These are phyloP conservation scores for Coremacera marginata DNA, from an alignment of 2,888 invertebrate species.

Conservation along the genomic window DNA sequence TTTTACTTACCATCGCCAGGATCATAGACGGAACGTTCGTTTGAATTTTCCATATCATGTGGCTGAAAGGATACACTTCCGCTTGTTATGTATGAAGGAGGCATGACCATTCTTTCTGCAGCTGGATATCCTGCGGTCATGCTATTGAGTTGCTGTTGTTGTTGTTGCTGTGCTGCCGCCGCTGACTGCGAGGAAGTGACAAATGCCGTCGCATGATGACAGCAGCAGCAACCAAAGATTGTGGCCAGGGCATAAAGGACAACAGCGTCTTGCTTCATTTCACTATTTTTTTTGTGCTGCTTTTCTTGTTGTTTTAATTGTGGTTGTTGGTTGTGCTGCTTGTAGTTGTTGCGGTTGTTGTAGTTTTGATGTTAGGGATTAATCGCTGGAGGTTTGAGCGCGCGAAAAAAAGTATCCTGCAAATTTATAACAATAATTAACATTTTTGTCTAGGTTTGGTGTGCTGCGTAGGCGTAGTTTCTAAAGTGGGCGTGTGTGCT, in stretches of 20 bases:
- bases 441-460: slow-evolving; percentile 44
- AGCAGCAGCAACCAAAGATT: slow-evolving; percentile 51
- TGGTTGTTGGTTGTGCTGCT: no score
- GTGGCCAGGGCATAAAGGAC: slow-evolving; percentile 54
- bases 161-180: slow-evolving; percentile 9
- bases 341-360: slow-evolving; percentile 24
- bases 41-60: slow-evolving; percentile 52
- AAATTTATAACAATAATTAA: slow-evolving; percentile 58
- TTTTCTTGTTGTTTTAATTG: no score
- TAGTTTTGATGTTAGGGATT: slow-evolving; percentile 30
- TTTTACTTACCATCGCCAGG: slow-evolving; percentile 67
- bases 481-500: not conserved
- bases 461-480: slow-evolving; percentile 1
- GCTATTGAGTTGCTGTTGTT: slow-evolving; percentile 38
- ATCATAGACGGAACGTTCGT: slow-evolving; percentile 65
- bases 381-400: not conserved
- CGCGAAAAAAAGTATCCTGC: slow-evolving; percentile 35
- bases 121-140: slow-evolving; percentile 39
- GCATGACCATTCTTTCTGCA: slow-evolving; percentile 36
- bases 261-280: slow-evolving; percentile 57
- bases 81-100: slow-evolving; percentile 28
- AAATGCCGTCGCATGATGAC: slow-evolving; percentile 52
- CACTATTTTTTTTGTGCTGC: not conserved
- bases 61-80: slow-evolving; percentile 53
- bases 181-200: slow-evolving; percentile 47